Percentiles rank a stretch among this genome's conserved stretches.
Conservation (phyloP, 2,113 vertebrate genomes). For the Eleginops maclovinus region DNA sequence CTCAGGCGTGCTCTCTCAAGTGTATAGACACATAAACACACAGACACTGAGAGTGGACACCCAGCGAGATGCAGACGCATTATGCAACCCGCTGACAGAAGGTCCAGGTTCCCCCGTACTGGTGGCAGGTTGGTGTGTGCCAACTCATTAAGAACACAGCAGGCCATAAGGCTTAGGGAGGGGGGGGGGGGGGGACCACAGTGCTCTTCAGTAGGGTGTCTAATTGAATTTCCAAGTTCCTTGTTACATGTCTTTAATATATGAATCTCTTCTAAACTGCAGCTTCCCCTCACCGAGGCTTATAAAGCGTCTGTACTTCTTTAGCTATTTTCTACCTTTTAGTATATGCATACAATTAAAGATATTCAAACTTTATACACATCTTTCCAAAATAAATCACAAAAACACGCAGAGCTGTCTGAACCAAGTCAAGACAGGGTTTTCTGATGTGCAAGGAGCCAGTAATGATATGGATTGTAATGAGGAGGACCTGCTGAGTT, state of each 20-base stretch:
- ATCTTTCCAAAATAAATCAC: too few species aligned
- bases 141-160: conserved; percentile 82
- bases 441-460: too few species aligned
- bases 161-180: conserved; percentile 59
- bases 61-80: conserved; percentile 53
- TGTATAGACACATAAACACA: conserved; percentile 34
- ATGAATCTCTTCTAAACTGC: conserved; percentile 7
- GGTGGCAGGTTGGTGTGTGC: conserved; percentile 61
- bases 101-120: conserved; percentile 57
- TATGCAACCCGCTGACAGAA: conserved; percentile 68
- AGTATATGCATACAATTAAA: too few species aligned
- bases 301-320: not conserved
- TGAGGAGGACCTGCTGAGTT: too few species aligned
- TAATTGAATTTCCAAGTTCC: conserved; percentile 56
- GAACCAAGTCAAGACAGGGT: too few species aligned
- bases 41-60: conserved; percentile 36
- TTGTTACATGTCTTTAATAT: conserved; percentile 13
- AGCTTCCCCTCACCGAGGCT: conserved; percentile 20
- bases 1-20: conserved; percentile 38
- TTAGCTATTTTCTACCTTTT: too few species aligned
- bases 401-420: too few species aligned
- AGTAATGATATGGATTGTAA: too few species aligned
- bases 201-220: conserved; percentile 48
- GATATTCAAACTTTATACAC: too few species aligned
- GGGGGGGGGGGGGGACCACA: conserved; percentile 27